Percentiles rank a stretch among this genome's conserved stretches.
Conservation (phyloP, 2,113 vertebrate genomes). For the Hepsetus odoe region DNA sequence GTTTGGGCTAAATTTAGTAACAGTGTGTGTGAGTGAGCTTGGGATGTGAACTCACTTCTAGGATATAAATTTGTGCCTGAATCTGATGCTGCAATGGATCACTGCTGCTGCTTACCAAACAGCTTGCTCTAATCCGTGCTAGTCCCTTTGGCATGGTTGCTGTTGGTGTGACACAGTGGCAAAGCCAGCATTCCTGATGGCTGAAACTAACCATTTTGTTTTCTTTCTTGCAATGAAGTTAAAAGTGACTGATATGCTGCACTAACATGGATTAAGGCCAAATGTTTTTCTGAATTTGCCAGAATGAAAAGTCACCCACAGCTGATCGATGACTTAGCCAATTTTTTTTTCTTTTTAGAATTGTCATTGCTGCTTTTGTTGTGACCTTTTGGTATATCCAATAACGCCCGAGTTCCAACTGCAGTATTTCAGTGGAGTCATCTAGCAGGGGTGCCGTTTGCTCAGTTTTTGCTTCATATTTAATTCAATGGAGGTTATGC, state of each 20-base stretch:
- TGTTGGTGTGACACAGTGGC: background rate
- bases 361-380: background rate
- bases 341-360: background rate
- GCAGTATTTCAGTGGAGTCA: background rate
- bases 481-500: background rate
- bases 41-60: constrained; percentile 3
- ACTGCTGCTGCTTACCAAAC: background rate
- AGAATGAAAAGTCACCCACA: background rate
- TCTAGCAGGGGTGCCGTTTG: background rate
- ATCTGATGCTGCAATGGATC: constrained; percentile 11
- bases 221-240: background rate
- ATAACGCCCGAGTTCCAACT: background rate
- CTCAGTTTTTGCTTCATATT: background rate
- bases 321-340: background rate
- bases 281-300: too few relatives aligned
- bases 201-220: background rate
- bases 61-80: constrained; percentile 15
- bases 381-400: too few relatives aligned
- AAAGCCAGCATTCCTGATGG: background rate
- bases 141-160: background rate
- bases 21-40: background rate
- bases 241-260: background rate
- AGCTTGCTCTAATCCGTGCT: constrained; percentile 1
- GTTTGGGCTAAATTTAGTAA: constrained; percentile 13
- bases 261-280: too few relatives aligned